phyloP scores from a whole-genome alignment of 2,888 invertebrate genomes.

The Mylabris sibirica region DNA sequence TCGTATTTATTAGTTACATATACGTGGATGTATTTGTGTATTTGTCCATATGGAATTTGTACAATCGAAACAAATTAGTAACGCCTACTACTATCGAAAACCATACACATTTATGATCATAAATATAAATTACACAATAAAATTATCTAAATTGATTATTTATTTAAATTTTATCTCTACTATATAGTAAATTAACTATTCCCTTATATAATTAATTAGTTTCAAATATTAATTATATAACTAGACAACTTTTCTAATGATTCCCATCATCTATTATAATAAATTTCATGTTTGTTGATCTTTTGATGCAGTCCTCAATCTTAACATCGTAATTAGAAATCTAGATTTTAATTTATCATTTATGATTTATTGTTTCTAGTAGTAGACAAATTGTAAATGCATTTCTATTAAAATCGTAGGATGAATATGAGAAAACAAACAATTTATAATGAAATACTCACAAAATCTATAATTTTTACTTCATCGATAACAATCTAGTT shows the following conservation, averaged over 20 bases:
- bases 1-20: neutral
- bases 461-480: neutral
- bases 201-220: neutral
- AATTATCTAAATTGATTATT: conserved; percentile 6
- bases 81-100: neutral
- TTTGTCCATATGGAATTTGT: neutral
- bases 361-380: neutral
- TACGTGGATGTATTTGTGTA: neutral
- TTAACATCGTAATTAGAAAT: neutral
- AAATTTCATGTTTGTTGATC: neutral
- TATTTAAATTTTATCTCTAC: neutral
- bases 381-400: neutral
- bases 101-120: neutral
- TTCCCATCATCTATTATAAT: neutral
- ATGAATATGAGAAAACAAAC: too few relatives aligned
- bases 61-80: conserved; percentile 1
- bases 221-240: neutral
- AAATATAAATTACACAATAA: conserved; percentile 5
- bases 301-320: neutral
- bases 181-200: neutral
- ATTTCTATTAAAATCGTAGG: neutral
- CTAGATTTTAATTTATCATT: neutral
- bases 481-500: neutral
- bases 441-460: too few relatives aligned
- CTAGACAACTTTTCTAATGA: neutral